Percentiles rank a stretch among this genome's conserved stretches.
Conservation (phyloP, 2,888 invertebrate genomes). For the Drosophila lutescens region DNA sequence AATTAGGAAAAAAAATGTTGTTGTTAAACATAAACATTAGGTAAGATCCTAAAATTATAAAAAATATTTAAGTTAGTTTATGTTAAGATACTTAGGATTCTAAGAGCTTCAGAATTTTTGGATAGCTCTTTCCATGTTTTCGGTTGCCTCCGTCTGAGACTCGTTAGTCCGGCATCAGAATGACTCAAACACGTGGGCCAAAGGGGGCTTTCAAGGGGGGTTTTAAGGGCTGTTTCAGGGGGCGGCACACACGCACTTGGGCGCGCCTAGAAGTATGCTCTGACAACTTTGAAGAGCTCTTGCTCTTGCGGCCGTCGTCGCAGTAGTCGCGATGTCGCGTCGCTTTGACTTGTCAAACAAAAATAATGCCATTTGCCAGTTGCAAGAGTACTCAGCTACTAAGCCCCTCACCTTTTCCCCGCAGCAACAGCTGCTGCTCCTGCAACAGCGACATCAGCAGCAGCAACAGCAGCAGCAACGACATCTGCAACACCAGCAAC, state of each 20-base stretch:
- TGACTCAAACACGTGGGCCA: slow-evolving; percentile 8
- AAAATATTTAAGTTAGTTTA: too few relatives aligned
- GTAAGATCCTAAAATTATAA: too few relatives aligned
- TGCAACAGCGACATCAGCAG: slow-evolving; percentile 5
- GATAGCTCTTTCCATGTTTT: slow-evolving; percentile 1
- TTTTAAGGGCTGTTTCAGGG: not conserved
- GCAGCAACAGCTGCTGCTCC: slow-evolving; percentile 10
- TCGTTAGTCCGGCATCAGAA: slow-evolving; percentile 52
- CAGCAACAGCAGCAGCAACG: slow-evolving; percentile 12
- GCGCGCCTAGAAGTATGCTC: slow-evolving; percentile 67
- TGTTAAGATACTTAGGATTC: too few relatives aligned
- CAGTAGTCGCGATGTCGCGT: slow-evolving; percentile 42
- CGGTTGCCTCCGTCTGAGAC: slow-evolving; percentile 49
- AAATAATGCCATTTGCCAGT: slow-evolving; percentile 64
- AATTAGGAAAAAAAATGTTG: too few relatives aligned
- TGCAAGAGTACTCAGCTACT: slow-evolving; percentile 39
- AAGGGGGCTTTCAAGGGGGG: not conserved
- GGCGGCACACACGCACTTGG: slow-evolving; percentile 56
- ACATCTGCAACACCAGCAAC: slow-evolving; percentile 39
- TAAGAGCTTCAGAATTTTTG: not conserved
- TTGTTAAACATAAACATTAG: too few relatives aligned
- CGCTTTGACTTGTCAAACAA: slow-evolving; percentile 69
- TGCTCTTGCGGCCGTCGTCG: slow-evolving; percentile 49
- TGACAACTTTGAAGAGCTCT: slow-evolving; percentile 74
- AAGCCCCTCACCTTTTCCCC: slow-evolving; percentile 6